A percentile compares a stretch with the other conserved stretches of the same genome.
Evolutionary conservation across 2,113 vertebrate genomes (phyloP).

Genomic region (Fulmarus glacialis): DNA sequence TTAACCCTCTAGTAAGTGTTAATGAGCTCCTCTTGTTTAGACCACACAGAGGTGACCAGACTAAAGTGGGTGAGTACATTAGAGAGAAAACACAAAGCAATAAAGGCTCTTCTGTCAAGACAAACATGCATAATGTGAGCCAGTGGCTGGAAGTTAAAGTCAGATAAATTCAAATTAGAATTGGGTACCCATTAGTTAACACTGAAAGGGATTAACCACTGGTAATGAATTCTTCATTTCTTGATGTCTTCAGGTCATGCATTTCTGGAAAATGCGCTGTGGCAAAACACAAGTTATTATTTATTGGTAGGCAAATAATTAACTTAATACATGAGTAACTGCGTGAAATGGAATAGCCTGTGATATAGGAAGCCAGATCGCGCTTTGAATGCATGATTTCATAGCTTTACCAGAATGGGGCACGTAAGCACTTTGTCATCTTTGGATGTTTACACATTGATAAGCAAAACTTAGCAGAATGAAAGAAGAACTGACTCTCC

Average conservation of each 20-base stretch:
- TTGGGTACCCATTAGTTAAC: neutral
- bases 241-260: neutral
- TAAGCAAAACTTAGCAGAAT: neutral
- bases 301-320: slow-evolving; percentile 24
- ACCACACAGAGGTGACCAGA: neutral
- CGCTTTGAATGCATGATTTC: neutral
- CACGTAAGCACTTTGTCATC: neutral
- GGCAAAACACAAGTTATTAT: neutral
- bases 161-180: slow-evolving; percentile 5
- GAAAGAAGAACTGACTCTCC: neutral
- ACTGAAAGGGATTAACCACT: neutral
- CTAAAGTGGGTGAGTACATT: neutral
- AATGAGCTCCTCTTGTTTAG: neutral
- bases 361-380: neutral
- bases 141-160: neutral
- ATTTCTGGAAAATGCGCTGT: slow-evolving; percentile 6
- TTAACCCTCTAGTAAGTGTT: neutral
- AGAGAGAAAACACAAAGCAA: neutral
- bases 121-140: neutral
- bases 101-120: neutral
- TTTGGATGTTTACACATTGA: neutral
- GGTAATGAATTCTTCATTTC: neutral
- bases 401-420: neutral
- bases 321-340: neutral
- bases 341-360: neutral